Percentiles rank a stretch among this genome's conserved stretches.
These are phyloP conservation scores for Mythimna vitellina DNA, from an alignment of 2,888 invertebrate species.

Conservation along the genomic window DNA sequence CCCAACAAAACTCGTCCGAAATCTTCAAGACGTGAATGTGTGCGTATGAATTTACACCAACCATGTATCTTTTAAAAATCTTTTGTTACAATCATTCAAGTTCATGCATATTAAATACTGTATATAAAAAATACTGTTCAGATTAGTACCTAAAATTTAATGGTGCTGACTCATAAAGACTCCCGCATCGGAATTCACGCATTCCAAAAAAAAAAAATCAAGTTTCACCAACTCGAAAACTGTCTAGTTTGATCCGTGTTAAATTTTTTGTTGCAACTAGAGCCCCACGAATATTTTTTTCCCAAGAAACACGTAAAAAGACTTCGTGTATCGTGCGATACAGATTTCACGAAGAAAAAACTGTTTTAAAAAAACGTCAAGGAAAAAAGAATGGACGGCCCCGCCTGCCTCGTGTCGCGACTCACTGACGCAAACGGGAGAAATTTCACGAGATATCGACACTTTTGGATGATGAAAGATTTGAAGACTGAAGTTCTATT, in stretches of 20 bases:
- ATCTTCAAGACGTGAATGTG: neutral
- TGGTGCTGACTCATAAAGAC: constrained; percentile 22
- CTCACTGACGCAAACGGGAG: constrained; percentile 57
- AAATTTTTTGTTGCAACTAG: constrained; percentile 51
- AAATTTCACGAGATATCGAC: constrained; percentile 65
- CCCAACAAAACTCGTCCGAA: neutral
- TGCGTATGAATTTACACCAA: neutral
- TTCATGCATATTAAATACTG: constrained; percentile 36
- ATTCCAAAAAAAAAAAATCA: constrained; percentile 33
- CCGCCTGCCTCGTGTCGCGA: constrained; percentile 80
- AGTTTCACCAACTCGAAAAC: constrained; percentile 41
- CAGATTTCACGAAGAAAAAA: constrained; percentile 83
- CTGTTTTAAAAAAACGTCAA: constrained; percentile 68
- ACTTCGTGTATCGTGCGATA: constrained; percentile 84
- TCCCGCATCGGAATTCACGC: constrained; percentile 33
- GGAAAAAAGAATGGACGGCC: constrained; percentile 73
- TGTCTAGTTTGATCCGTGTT: constrained; percentile 42
- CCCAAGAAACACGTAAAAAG: constrained; percentile 73
- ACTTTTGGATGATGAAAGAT: neutral
- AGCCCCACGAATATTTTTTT: constrained; percentile 60
- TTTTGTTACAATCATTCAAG: constrained; percentile 7
- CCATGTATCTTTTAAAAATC: constrained; percentile 3
- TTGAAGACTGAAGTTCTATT: neutral
- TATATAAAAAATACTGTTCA: constrained; percentile 40
- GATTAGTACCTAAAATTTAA: constrained; percentile 13